Evolutionary conservation across 1,140 invertebrate genomes (phyloP), one percentile per base, ranked within the genome.

Genomic region (Brachionus asplanchnoidis): DNA sequence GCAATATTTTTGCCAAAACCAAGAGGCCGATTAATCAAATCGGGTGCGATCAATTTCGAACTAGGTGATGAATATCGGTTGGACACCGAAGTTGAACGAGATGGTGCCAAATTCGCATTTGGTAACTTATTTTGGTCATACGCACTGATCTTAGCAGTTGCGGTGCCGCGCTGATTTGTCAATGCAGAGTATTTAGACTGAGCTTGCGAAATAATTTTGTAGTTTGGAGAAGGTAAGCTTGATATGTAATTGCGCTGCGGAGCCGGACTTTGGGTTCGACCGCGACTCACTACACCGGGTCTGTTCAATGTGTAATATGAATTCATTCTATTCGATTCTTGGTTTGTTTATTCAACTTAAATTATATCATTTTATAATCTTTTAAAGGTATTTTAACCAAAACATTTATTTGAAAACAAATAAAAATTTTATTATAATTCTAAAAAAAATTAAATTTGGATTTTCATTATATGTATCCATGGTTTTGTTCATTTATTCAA

Each of bases 261-360:
- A 17, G 68, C 68, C 20, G 68, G 68, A 17, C 68, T 73, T 73
- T 73, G 32, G n/a, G 68, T 73, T 40, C 68, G 68, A 42, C 68
- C 68, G n/a, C 68, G 68, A 42, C 32, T 73, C 42, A 20, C 32
- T 42, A 20, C 68, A 73, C 68, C 68, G 68, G 68, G 14, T 42
- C 68, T 73, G 42, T 42, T 73, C 40, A 73, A 17, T 17, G 28
- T 40, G 17, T 12, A 73, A 73, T 17, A 40, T 73, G 68, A 73
- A 73, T n/a, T 73, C 68, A 73, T 73, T 42, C 40, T 73, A 4
- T 17, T 6, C 53, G 53, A 60, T 60, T 20, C 5, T 60, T 23
- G n/a, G 8, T 8, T 60, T 60, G 8, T 20, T 60, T 20, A 5
- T 20, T 60, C 9, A 20, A 6, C 3, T 20, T 9, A 42, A 42